Percentiles rank a stretch among this genome's conserved stretches.
phyloP scores from a whole-genome alignment of 2,888 invertebrate genomes.

The Sisyra nigra region DNA sequence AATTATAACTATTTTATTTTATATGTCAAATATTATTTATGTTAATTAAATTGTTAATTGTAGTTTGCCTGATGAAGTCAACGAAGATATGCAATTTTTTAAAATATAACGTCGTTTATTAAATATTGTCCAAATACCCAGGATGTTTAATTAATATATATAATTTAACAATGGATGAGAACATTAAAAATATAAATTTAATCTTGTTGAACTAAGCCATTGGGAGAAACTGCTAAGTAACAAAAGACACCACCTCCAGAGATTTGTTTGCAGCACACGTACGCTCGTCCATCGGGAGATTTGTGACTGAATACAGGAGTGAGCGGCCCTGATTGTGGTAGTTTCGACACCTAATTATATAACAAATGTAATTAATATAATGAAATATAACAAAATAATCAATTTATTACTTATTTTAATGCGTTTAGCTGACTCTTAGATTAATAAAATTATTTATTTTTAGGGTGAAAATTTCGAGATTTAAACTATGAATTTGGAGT shows the following conservation, averaged over 20 bases:
- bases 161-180: background rate
- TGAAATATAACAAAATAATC: background rate
- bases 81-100: too few relatives aligned
- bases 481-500: background rate
- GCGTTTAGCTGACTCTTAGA: background rate
- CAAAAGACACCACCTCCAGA: conserved; percentile 33
- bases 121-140: too few relatives aligned
- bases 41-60: too few relatives aligned
- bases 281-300: conserved; percentile 35
- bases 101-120: too few relatives aligned
- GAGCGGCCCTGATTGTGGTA: conserved; percentile 34
- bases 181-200: background rate
- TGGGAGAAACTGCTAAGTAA: conserved; percentile 37
- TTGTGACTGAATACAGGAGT: conserved; percentile 32
- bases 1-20: too few relatives aligned
- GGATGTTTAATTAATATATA: background rate
- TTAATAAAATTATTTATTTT: background rate
- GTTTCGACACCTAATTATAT: conserved; percentile 23
- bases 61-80: too few relatives aligned
- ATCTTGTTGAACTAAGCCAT: conserved; percentile 16
- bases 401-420: background rate
- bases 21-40: too few relatives aligned
- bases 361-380: background rate
- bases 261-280: conserved; percentile 32
- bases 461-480: background rate